These are phyloP conservation scores for Syrmaticus mikado DNA, from an alignment of 2,113 vertebrate genomes.

Conservation along the genomic window DNA sequence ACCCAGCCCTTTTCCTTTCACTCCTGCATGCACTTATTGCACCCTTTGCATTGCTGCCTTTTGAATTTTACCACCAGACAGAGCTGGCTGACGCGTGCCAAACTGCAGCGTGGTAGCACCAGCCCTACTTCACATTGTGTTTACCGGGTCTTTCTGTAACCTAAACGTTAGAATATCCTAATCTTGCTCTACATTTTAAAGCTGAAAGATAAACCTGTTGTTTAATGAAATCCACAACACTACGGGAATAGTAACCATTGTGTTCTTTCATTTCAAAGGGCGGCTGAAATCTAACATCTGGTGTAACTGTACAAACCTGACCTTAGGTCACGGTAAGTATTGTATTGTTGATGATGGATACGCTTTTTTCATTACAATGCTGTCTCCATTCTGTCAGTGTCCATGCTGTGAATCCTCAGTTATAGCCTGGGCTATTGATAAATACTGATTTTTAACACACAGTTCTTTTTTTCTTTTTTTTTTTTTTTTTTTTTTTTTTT, in stretches of 20 bases:
- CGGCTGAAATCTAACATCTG: constrained; percentile 64
- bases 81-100: background rate
- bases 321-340: constrained; percentile 65
- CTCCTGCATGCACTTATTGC: too few relatives aligned
- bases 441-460: constrained; percentile 63
- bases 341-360: constrained; percentile 69
- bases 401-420: constrained; percentile 60
- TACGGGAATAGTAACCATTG: constrained; percentile 53
- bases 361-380: constrained; percentile 72
- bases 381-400: constrained; percentile 68
- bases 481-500: background rate
- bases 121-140: constrained; percentile 20
- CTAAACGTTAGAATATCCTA: constrained; percentile 37
- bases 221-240: constrained; percentile 70
- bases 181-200: constrained; percentile 45
- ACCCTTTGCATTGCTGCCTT: background rate
- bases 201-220: constrained; percentile 67
- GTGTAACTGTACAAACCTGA: constrained; percentile 60
- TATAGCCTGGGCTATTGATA: constrained; percentile 64
- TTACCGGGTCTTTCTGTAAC: constrained; percentile 44
- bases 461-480: background rate
- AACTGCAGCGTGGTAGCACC: background rate
- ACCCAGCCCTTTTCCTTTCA: background rate
- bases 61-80: background rate
- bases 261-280: constrained; percentile 63